Conservation (phyloP, 2,797 vertebrate species). For the Manis crassicaudata region DNA sequence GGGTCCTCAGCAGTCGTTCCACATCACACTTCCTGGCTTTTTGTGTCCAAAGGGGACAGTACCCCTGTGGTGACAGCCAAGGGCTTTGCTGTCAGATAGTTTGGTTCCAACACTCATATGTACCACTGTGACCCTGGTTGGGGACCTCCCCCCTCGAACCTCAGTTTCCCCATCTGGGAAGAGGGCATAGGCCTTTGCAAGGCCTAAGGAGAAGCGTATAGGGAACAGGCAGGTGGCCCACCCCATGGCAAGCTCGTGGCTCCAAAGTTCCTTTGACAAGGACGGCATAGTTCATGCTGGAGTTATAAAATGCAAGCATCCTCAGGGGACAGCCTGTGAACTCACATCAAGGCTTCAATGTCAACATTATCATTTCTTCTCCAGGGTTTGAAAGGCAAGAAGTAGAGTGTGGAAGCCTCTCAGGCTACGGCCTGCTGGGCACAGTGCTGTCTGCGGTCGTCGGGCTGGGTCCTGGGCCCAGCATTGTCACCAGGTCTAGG, state of each 20-base stretch:
- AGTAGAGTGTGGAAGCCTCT: background rate
- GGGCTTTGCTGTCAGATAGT: background rate
- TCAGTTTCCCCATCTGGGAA: background rate
- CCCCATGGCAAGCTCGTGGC: background rate
- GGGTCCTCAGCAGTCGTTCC: background rate
- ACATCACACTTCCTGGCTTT: too few species aligned
- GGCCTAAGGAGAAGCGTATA: background rate
- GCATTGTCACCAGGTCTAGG: background rate
- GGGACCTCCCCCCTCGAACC: background rate
- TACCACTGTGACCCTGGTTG: background rate
- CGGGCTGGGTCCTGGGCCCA: background rate
- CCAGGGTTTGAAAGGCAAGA: background rate
- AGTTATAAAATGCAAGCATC: background rate
- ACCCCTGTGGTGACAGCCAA: background rate
- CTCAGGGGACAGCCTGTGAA: background rate
- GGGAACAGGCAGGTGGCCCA: background rate
- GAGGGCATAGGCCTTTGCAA: background rate
- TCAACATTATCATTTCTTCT: background rate
- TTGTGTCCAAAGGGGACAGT: background rate
- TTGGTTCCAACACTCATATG: background rate
- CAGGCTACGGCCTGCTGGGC: too few species aligned
- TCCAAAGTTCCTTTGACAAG: background rate
- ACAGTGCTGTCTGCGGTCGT: fast-evolving
- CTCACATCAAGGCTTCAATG: background rate
- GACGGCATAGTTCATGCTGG: background rate